Conservation (phyloP, 2,888 invertebrate species). For the Pterostichus madidus region DNA sequence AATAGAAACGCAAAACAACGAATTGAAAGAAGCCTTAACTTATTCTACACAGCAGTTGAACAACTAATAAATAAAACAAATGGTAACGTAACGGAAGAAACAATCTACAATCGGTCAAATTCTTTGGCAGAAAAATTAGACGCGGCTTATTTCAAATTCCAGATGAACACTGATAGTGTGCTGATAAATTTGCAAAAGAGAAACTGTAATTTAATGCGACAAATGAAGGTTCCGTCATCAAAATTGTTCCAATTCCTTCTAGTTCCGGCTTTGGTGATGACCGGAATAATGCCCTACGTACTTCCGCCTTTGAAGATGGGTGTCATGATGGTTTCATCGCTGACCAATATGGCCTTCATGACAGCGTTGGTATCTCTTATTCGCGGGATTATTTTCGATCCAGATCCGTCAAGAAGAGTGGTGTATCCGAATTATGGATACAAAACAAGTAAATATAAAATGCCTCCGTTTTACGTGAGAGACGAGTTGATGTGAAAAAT, state of each 20-base stretch:
- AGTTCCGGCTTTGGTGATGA: constrained; percentile 83
- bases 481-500: constrained; percentile 1
- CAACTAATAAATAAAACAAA: constrained; percentile 4
- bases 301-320: constrained; percentile 85
- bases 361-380: constrained; percentile 81
- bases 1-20: not conserved
- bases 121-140: not conserved
- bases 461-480: constrained; percentile 24
- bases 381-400: constrained; percentile 81
- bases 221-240: constrained; percentile 32
- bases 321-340: constrained; percentile 80
- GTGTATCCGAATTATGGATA: constrained; percentile 82
- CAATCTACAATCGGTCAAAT: too few species aligned
- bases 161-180: not conserved
- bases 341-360: constrained; percentile 84
- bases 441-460: constrained; percentile 69
- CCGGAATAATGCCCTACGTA: constrained; percentile 84
- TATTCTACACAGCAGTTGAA: not conserved
- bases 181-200: constrained; percentile 22
- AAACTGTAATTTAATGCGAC: constrained; percentile 22
- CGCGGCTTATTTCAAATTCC: constrained; percentile 11
- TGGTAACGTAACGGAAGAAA: not conserved
- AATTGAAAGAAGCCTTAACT: too few species aligned
- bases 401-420: constrained; percentile 78
- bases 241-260: constrained; percentile 79